Evolutionary conservation across 2,113 vertebrate species (phyloP).

Genomic region (Coreoperca whiteheadi): DNA sequence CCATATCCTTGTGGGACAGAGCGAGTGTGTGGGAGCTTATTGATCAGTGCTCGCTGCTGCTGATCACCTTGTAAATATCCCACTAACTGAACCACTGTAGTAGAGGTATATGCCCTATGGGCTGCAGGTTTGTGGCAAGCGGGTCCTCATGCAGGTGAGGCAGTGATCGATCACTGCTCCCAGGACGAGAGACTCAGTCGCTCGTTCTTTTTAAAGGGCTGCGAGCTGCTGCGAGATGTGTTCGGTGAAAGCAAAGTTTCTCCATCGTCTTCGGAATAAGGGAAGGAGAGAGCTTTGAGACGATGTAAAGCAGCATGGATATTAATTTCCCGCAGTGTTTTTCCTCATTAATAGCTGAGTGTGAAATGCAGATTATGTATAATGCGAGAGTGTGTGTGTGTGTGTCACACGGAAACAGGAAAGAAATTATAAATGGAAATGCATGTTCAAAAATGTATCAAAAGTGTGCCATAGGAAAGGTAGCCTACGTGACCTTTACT

Average conservation of each 20-base stretch:
- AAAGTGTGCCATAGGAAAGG: too few relatives aligned
- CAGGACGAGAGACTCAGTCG: constrained; percentile 6
- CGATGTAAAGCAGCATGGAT: too few relatives aligned
- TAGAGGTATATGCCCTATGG: background rate
- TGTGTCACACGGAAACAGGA: too few relatives aligned
- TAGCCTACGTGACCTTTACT: too few relatives aligned
- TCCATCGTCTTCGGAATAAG: background rate
- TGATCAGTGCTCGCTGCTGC: constrained; percentile 37
- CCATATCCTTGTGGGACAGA: background rate
- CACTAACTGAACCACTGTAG: background rate
- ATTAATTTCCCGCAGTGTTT: background rate
- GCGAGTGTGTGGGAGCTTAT: constrained; percentile 4
- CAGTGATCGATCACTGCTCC: constrained; percentile 21
- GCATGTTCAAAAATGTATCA: too few relatives aligned
- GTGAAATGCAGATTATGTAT: background rate
- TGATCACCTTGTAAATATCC: constrained; percentile 49
- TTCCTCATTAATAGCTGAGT: background rate
- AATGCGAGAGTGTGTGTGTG: too few relatives aligned
- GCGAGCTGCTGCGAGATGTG: background rate
- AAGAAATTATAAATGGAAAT: too few relatives aligned
- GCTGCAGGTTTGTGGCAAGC: background rate
- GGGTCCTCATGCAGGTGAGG: background rate
- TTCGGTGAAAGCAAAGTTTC: background rate
- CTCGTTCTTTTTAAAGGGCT: constrained; percentile 4
- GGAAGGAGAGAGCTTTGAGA: background rate